phyloP scores from a whole-genome alignment of 1,140 invertebrate genomes.

The Ips typographus region DNA sequence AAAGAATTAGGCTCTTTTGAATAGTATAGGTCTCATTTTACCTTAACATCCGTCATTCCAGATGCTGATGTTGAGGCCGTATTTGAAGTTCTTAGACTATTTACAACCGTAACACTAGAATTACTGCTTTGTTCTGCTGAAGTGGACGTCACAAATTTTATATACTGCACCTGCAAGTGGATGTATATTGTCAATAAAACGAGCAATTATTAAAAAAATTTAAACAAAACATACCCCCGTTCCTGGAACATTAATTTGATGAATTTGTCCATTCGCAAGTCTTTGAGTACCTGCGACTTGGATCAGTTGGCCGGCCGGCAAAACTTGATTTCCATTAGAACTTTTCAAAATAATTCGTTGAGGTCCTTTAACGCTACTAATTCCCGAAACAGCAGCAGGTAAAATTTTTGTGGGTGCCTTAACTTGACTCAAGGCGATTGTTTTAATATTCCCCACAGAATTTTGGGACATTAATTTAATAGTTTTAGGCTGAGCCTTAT shows the following conservation, averaged over 20 bases:
- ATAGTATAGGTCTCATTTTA: not conserved
- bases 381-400: constrained; percentile 59
- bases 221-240: constrained; percentile 55
- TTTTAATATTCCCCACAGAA: constrained; percentile 32
- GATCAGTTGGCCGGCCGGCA: constrained; percentile 59
- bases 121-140: constrained; percentile 53
- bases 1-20: too few species aligned
- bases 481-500: constrained; percentile 46
- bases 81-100: constrained; percentile 29
- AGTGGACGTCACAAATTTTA: constrained; percentile 64
- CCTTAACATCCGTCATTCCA: not conserved
- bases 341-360: constrained; percentile 63
- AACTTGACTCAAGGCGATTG: constrained; percentile 45
- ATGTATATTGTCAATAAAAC: not conserved
- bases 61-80: not conserved
- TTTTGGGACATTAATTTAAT: constrained; percentile 48
- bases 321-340: constrained; percentile 49
- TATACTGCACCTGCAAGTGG: constrained; percentile 64
- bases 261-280: constrained; percentile 59
- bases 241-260: constrained; percentile 71
- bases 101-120: constrained; percentile 44
- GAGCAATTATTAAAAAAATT: not conserved
- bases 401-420: constrained; percentile 71
- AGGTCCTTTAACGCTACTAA: constrained; percentile 55
- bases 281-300: constrained; percentile 61